These are phyloP conservation scores for Diploscapter pachys DNA, from an alignment of 1,140 invertebrate genomes.

Conservation along the genomic window DNA sequence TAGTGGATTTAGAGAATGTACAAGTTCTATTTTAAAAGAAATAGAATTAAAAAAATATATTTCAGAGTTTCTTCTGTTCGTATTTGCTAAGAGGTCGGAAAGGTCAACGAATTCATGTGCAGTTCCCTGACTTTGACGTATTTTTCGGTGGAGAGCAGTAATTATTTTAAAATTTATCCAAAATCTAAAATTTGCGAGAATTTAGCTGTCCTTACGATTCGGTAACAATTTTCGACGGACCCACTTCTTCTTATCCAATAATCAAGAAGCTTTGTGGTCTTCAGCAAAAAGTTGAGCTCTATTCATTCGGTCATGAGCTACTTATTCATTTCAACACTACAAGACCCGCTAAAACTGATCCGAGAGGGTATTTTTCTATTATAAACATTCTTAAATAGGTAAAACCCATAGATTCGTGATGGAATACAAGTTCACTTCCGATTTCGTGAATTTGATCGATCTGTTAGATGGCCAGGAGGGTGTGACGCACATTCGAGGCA, in stretches of 20 bases:
- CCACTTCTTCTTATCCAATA: conserved; percentile 75
- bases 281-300: conserved; percentile 69
- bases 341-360: conserved; percentile 52
- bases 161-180: conserved; percentile 62
- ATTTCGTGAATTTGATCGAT: conserved; percentile 49
- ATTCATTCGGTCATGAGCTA: conserved; percentile 47
- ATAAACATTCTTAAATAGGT: conserved; percentile 22
- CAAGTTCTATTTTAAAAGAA: conserved; percentile 4
- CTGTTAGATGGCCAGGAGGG: conserved; percentile 46
- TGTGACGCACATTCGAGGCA: conserved; percentile 51
- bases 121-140: conserved; percentile 96
- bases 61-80: conserved; percentile 55
- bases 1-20: too few species aligned
- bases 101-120: conserved; percentile 85
- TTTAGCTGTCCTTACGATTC: conserved; percentile 95
- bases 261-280: conserved; percentile 93
- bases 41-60: not conserved
- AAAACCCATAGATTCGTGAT: conserved; percentile 46
- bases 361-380: conserved; percentile 41
- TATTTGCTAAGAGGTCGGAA: conserved; percentile 79
- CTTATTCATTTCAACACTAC: conserved; percentile 58
- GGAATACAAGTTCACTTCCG: conserved; percentile 55
- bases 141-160: conserved; percentile 97
- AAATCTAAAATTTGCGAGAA: conserved; percentile 23
- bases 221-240: conserved; percentile 91